A percentile compares a stretch with the other conserved stretches of the same genome.
phyloP scores from a whole-genome alignment of 1,140 invertebrate species.

The Chironomus striatipennis region DNA sequence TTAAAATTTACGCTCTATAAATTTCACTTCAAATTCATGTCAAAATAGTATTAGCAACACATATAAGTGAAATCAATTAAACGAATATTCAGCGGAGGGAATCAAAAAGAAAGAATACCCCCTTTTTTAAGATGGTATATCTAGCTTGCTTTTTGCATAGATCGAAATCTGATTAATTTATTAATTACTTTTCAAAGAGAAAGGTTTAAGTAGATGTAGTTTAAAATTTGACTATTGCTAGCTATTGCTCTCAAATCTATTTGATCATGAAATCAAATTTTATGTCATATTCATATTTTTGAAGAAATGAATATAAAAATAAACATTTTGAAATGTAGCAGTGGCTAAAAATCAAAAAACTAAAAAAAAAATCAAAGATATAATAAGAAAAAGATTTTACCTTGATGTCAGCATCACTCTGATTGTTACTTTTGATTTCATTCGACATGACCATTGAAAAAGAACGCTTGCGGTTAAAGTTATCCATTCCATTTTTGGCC shows the following conservation, averaged over 20 bases:
- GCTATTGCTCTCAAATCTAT: too few relatives aligned
- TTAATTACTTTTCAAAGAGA: too few relatives aligned
- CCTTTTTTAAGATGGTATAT: too few relatives aligned
- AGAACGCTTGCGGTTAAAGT: conserved; percentile 16
- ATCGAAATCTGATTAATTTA: too few relatives aligned
- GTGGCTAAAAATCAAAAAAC: background rate
- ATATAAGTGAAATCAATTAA: conserved; percentile 19
- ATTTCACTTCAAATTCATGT: background rate
- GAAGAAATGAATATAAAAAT: background rate
- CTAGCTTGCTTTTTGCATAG: too few relatives aligned
- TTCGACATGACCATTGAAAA: conserved; percentile 22
- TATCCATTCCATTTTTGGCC: conserved; percentile 18
- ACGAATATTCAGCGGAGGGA: conserved; percentile 25
- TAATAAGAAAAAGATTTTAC: background rate
- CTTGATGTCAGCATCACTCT: conserved; percentile 22
- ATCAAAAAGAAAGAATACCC: too few relatives aligned
- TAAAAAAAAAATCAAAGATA: background rate
- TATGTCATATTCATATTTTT: too few relatives aligned
- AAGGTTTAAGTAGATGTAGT: too few relatives aligned
- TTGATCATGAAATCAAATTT: too few relatives aligned
- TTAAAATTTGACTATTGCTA: too few relatives aligned
- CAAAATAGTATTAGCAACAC: background rate
- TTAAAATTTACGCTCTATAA: background rate
- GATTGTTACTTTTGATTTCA: conserved; percentile 24
- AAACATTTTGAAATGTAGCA: conserved; percentile 15